Base-by-base conservation (phyloP, 64 coral and sea anemone genomes). In the Montipora capricornis region DNA sequence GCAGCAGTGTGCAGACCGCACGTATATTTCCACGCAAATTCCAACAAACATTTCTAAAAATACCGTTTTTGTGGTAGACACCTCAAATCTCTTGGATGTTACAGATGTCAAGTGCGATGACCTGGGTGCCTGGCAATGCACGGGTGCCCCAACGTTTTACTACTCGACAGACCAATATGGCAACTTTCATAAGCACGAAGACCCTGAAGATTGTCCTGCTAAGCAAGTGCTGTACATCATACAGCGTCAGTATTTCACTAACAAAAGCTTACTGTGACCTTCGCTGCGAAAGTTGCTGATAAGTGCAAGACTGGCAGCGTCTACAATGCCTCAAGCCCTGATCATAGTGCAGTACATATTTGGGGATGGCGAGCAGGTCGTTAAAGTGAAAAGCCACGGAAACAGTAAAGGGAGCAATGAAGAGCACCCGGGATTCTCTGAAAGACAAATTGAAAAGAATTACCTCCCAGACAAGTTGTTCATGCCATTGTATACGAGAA, bases 301-400 rank as follows among this genome's bases (percentile, higher is more conserved):
- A 90, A 78, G 50, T 51, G 88, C 37, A 26, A 26, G 26, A 26
- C 29, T 29, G 29, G 29, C 29, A 37, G 37, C 37, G 37, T 37
- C 37, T 51, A 24, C 22, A 49, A 24, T 58, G 50, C 80, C 47
- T 45, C 69, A 37, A 68, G 29, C 78, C 9, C 64, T 90, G 24
- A 55, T 90, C 9, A 20, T 87, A 70, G 83, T 87, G 4, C 83
- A 87, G 26, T 87, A 87, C 48, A 87, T 67, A 37, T 87, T 87
- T 67, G 69, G 59, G 47, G 83, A 87, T 15, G 83, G 83, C 45
- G 83, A 87, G 48, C 83, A 87, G 37, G 59, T 11, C 8, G 83
- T 87, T 6, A 11, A 37, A 12, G 83, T 90, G 11, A 79, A 77
- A 53, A 78, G 7, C 20, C 87, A 90, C 10, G 82, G 82, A 58